These are phyloP conservation scores for Stomatorhinus ivindoensis DNA, from an alignment of 2,113 vertebrate species.

Conservation along the genomic window DNA sequence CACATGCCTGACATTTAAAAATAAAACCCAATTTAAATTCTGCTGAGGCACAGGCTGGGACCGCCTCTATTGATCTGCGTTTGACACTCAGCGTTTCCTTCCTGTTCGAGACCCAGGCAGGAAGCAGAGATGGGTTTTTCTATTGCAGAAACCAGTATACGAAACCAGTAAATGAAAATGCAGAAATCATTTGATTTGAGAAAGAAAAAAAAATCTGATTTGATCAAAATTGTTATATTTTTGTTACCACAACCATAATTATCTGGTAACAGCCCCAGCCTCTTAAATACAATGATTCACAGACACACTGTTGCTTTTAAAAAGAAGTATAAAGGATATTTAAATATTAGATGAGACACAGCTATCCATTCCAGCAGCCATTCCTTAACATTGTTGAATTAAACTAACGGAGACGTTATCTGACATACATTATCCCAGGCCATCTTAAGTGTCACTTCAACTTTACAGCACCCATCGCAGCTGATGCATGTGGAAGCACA, in stretches of 20 bases:
- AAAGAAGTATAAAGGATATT: background rate
- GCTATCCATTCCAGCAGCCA: background rate
- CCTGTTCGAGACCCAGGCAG: background rate
- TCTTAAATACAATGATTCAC: background rate
- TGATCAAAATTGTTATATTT: background rate
- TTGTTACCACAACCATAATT: background rate
- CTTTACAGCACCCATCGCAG: background rate
- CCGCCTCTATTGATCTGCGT: constrained; percentile 2
- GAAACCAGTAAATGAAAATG: background rate
- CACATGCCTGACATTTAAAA: constrained; percentile 5
- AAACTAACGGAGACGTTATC: background rate
- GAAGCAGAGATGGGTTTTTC: background rate
- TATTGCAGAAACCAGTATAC: background rate
- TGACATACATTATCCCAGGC: background rate
- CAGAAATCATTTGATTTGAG: background rate
- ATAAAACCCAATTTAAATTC: constrained; percentile 10
- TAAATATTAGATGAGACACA: background rate
- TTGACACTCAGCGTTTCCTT: constrained; percentile 5
- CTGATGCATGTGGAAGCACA: background rate
- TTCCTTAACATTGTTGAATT: background rate
- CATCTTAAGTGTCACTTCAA: background rate
- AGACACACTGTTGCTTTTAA: background rate
- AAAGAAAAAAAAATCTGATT: background rate
- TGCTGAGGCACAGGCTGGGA: constrained; percentile 19
- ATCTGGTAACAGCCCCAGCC: background rate